Percentiles rank a stretch among this genome's conserved stretches.
Conservation (phyloP, 1,140 invertebrate species). For the Tetranychus urticae region DNA sequence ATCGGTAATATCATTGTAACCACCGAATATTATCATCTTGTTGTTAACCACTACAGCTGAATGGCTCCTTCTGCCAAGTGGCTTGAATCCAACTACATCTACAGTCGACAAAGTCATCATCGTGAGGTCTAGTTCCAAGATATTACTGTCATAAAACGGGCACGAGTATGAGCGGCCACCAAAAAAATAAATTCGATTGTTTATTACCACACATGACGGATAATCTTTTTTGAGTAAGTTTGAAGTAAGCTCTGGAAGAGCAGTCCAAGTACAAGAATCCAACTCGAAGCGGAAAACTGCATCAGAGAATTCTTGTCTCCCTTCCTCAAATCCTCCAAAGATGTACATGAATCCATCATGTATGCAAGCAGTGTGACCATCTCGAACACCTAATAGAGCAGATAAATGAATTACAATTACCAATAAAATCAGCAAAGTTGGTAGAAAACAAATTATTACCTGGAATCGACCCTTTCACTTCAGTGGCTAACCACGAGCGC, state of each 20-base stretch:
- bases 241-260: conserved; percentile 29
- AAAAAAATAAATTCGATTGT: conserved; percentile 54
- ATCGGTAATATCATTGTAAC: conserved; percentile 46
- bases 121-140: conserved; percentile 46
- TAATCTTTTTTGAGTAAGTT: conserved; percentile 55
- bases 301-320: conserved; percentile 47
- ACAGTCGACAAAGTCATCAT: conserved; percentile 38
- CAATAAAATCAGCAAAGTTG: too few relatives aligned
- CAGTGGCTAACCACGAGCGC: conserved; percentile 37
- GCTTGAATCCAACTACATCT: conserved; percentile 27
- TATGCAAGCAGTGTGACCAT: conserved; percentile 69
- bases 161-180: conserved; percentile 48
- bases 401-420: too few relatives aligned
- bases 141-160: conserved; percentile 48
- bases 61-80: conserved; percentile 54
- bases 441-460: too few relatives aligned
- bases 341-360: conserved; percentile 60
- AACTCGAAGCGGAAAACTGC: conserved; percentile 50
- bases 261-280: conserved; percentile 41
- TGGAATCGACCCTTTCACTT: conserved; percentile 38
- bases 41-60: conserved; percentile 53
- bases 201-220: conserved; percentile 49
- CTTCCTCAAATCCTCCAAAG: conserved; percentile 65
- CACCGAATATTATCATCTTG: conserved; percentile 61
- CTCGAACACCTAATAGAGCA: conserved; percentile 31